A percentile compares a stretch with the other conserved stretches of the same genome.
Conservation (phyloP, 2,888 invertebrate genomes). For the Pseudococcus longispinus region DNA sequence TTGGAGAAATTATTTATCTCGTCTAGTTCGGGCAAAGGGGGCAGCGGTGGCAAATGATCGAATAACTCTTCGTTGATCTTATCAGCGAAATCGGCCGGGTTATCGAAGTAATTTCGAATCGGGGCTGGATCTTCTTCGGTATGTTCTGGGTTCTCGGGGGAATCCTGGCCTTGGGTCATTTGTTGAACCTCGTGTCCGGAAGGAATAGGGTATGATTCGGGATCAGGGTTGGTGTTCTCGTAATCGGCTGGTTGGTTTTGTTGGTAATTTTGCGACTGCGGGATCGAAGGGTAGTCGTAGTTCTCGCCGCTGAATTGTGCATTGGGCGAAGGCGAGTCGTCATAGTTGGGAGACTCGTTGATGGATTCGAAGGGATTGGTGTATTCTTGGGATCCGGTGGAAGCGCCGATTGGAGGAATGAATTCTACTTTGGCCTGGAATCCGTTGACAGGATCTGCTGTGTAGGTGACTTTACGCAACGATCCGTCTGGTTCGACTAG, state of each 20-base stretch:
- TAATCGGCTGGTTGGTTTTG: background rate
- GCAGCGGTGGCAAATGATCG: slow-evolving; percentile 39
- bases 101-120: background rate
- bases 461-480: slow-evolving; percentile 75
- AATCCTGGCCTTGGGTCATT: background rate
- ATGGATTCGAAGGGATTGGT: background rate
- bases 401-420: slow-evolving; percentile 63
- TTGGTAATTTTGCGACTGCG: background rate
- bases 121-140: background rate
- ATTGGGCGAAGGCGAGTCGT: background rate
- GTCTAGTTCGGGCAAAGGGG: slow-evolving; percentile 45
- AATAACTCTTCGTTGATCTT: slow-evolving; percentile 14
- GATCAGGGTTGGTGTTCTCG: background rate
- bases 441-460: slow-evolving; percentile 76
- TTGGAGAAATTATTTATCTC: slow-evolving; percentile 35
- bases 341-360: background rate
- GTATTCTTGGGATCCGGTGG: slow-evolving; percentile 26
- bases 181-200: slow-evolving; percentile 14
- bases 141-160: background rate
- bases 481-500: slow-evolving; percentile 79
- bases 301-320: background rate
- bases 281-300: background rate
- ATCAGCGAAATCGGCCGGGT: background rate
- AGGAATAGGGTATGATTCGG: slow-evolving; percentile 18
- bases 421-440: slow-evolving; percentile 68